Evolutionary conservation across 2,888 invertebrate genomes (phyloP).

Genomic region (Pachliopta kotzebuea): DNA sequence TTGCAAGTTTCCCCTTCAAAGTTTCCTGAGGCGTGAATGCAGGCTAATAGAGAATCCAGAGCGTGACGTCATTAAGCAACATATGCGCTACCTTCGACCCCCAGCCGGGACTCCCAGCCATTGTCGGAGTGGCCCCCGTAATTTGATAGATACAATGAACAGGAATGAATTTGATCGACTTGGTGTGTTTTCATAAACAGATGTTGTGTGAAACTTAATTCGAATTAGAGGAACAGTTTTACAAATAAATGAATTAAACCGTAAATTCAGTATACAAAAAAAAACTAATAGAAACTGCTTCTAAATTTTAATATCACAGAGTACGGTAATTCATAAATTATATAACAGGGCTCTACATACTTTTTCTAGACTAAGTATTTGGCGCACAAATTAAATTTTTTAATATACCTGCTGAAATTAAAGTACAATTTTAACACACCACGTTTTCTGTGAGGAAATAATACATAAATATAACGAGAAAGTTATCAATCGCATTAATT

Average conservation of each 20-base stretch:
- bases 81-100: conserved; percentile 43
- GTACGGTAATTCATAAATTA: conserved; percentile 12
- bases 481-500: no score
- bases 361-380: not conserved
- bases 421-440: no score
- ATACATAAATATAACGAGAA: no score
- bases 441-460: no score
- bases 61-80: conserved; percentile 52
- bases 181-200: conserved; percentile 22
- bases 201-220: conserved; percentile 1
- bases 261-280: not conserved
- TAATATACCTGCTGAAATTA: no score
- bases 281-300: conserved; percentile 7
- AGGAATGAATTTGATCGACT: conserved; percentile 17
- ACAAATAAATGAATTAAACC: conserved; percentile 2
- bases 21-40: conserved; percentile 45
- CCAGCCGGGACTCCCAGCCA: conserved; percentile 12
- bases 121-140: conserved; percentile 29
- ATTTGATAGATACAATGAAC: conserved; percentile 24
- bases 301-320: conserved; percentile 12
- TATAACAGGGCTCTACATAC: not conserved
- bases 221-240: not conserved
- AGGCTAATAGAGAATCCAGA: conserved; percentile 40
- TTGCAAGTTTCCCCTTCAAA: conserved; percentile 44
- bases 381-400: no score